Evolutionary conservation across 2,888 invertebrate species (phyloP).

Genomic region (Stenotaenia linearis): DNA sequence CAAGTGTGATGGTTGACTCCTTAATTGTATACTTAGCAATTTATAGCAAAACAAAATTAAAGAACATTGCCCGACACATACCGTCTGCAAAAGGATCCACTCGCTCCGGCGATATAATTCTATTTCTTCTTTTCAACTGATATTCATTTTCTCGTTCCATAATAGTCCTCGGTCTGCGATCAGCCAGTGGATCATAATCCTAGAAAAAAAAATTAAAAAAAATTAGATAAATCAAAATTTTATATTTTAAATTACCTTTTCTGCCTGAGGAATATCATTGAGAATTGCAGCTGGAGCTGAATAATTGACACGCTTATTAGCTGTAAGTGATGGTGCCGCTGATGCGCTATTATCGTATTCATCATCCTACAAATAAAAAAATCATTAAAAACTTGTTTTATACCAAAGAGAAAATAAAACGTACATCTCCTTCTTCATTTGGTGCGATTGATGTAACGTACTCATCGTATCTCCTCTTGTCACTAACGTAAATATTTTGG

Average conservation of each 20-base stretch:
- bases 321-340: constrained; percentile 33
- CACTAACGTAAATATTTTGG: constrained; percentile 81
- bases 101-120: constrained; percentile 90
- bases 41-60: neutral
- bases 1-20: neutral
- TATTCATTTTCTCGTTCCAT: constrained; percentile 97
- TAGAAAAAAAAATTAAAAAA: constrained; percentile 44
- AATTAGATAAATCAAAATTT: neutral
- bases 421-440: constrained; percentile 83
- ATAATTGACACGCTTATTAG: constrained; percentile 67
- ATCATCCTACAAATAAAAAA: constrained; percentile 59
- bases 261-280: constrained; percentile 83
- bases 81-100: constrained; percentile 97
- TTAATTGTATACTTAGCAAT: neutral
- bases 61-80: constrained; percentile 50
- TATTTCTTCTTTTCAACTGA: constrained; percentile 74
- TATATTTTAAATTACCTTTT: constrained; percentile 42
- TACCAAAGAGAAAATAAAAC: constrained; percentile 35
- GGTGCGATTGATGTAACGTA: constrained; percentile 95
- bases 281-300: constrained; percentile 81
- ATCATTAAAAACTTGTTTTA: neutral
- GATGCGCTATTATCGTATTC: constrained; percentile 60
- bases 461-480: constrained; percentile 75
- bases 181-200: constrained; percentile 91
- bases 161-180: constrained; percentile 82